A percentile compares a stretch with the other conserved stretches of the same genome.
Conservation (phyloP, 2,888 invertebrate genomes). For the Zygogramma bicolorata region DNA sequence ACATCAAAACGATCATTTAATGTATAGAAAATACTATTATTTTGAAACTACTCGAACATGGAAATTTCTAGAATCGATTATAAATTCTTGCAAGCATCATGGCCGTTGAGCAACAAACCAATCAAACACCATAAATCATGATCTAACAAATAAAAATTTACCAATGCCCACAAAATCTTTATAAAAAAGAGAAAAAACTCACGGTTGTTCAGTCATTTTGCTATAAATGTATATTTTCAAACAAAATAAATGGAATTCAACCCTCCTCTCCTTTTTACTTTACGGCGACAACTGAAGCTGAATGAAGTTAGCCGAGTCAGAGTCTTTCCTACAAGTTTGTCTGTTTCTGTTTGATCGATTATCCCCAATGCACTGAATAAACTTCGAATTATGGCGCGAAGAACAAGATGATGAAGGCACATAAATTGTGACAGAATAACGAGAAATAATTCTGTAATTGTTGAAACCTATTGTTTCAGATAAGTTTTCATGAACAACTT, state of each 20-base stretch:
- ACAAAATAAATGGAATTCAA: constrained; percentile 37
- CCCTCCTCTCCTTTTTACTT: constrained; percentile 22
- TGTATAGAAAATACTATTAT: background rate
- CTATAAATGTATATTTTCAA: constrained; percentile 37
- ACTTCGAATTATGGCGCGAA: constrained; percentile 38
- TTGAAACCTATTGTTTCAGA: background rate
- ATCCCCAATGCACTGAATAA: constrained; percentile 25
- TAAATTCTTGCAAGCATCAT: constrained; percentile 55
- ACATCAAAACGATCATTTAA: background rate
- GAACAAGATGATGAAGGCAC: constrained; percentile 7
- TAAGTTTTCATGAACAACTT: background rate
- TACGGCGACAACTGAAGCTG: constrained; percentile 45
- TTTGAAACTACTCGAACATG: background rate
- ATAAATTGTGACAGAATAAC: constrained; percentile 12
- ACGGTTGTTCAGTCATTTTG: constrained; percentile 59
- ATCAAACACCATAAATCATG: background rate
- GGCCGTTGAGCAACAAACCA: constrained; percentile 50
- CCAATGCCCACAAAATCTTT: background rate
- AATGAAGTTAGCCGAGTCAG: constrained; percentile 43
- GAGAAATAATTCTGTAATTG: background rate
- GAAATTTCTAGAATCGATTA: constrained; percentile 61
- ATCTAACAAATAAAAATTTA: background rate
- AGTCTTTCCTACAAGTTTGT: constrained; percentile 21
- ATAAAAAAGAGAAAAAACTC: constrained; percentile 42
- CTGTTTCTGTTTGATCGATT: constrained; percentile 40